These are phyloP conservation scores for Latrodectus hesperus DNA, from an alignment of 2,888 invertebrate species.

Conservation along the genomic window DNA sequence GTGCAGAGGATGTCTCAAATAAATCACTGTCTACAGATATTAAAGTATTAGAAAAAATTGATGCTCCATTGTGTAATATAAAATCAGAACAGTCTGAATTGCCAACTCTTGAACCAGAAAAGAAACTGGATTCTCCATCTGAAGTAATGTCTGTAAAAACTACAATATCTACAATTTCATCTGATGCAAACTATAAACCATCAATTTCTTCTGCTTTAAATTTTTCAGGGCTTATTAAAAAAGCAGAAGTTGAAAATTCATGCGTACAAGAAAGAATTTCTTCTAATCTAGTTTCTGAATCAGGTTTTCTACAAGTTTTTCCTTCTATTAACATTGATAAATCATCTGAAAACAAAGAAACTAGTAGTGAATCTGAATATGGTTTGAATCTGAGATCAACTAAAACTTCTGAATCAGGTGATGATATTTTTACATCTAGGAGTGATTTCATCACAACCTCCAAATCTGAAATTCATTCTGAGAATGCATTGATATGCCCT, in stretches of 20 bases:
- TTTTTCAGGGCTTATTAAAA: slow-evolving; percentile 54
- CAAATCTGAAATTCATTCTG: too few relatives aligned
- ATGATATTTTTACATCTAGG: too few relatives aligned
- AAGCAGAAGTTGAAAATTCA: slow-evolving; percentile 11
- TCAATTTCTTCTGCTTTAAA: slow-evolving; percentile 19
- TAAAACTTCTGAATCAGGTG: too few relatives aligned
- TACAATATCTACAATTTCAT: neutral
- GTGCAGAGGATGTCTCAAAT: neutral
- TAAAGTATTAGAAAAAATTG: neutral
- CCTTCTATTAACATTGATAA: too few relatives aligned
- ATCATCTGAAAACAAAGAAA: too few relatives aligned
- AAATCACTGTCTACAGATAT: neutral
- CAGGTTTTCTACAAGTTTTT: too few relatives aligned
- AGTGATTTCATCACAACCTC: too few relatives aligned
- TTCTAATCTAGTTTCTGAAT: too few relatives aligned
- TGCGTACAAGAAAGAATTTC: too few relatives aligned
- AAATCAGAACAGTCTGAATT: neutral
- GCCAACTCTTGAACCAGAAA: neutral
- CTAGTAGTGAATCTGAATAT: too few relatives aligned
- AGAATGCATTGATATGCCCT: too few relatives aligned
- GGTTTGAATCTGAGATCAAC: too few relatives aligned
- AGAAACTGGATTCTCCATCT: neutral
- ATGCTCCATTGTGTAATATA: neutral
- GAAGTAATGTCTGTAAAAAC: neutral
- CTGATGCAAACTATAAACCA: neutral